Percentiles rank a stretch among this genome's conserved stretches.
Evolutionary conservation across 1,140 invertebrate genomes (phyloP).

Genomic region (Augochlora pura): DNA sequence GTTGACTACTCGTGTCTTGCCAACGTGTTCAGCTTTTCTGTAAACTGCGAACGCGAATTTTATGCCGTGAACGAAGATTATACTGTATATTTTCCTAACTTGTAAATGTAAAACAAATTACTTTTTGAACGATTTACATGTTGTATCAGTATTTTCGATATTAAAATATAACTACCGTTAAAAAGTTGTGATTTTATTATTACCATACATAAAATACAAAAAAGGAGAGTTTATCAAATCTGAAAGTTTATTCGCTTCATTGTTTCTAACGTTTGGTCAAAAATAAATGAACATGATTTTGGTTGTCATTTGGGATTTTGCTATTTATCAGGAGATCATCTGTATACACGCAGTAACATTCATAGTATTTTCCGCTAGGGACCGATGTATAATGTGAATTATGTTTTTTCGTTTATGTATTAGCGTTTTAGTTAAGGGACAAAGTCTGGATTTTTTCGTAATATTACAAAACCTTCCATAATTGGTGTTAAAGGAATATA

Average conservation of each 20-base stretch:
- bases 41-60: not conserved
- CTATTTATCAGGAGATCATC: slow-evolving; percentile 13
- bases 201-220: slow-evolving; percentile 16
- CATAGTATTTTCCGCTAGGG: slow-evolving; percentile 48
- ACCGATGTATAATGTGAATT: slow-evolving; percentile 38
- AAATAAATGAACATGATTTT: slow-evolving; percentile 13
- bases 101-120: slow-evolving; percentile 11
- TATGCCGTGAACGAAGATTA: slow-evolving; percentile 5
- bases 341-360: slow-evolving; percentile 21
- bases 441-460: slow-evolving; percentile 94
- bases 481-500: slow-evolving; percentile 96
- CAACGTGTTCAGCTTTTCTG: slow-evolving; percentile 5
- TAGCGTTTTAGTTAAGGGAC: slow-evolving; percentile 70
- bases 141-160: slow-evolving; percentile 56
- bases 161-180: slow-evolving; percentile 48
- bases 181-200: slow-evolving; percentile 42
- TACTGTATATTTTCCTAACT: slow-evolving; percentile 33
- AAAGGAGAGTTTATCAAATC: slow-evolving; percentile 15
- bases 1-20: slow-evolving; percentile 40
- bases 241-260: slow-evolving; percentile 19
- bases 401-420: not conserved
- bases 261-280: not conserved
- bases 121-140: slow-evolving; percentile 48
- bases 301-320: not conserved
- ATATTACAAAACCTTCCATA: slow-evolving; percentile 99